Evolutionary conservation across 53 echinoderm and acorn worm genomes (phyloP), one percentile per base, ranked within the genome.

Genomic region (Holothuria leucospilota): DNA sequence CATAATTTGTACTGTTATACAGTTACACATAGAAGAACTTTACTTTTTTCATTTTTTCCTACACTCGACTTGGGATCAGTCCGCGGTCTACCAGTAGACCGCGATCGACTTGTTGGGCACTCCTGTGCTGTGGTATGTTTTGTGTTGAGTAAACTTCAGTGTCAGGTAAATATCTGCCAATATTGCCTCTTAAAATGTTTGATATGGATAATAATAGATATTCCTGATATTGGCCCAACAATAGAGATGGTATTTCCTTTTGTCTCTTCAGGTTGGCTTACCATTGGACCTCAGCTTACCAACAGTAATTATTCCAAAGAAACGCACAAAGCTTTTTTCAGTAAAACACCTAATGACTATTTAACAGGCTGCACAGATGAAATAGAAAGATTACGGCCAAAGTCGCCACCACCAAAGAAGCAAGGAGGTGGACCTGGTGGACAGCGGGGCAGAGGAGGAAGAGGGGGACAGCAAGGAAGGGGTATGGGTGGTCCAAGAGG

Each of bases 351-450:
- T 0, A 91, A 87, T 16, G 96, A 92, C 84, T 94, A 82, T 78
- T 86, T 97, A 20, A 93, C 97, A 12, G 97, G 97, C 18, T 97
- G 97, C 92, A 28, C 91, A 9, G 95, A 97, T n/a, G 97, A 97
- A 78, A 91, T 95, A 25, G 97, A 97, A 77, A 72, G 96, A 68
- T 90, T 96, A 38, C 85, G 96, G 41, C 96, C 96, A 20, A 96
- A 96, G 68, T 96, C 96, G 12, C 96, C 96, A 18, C 93, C 94
- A 65, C 88, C 91, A 23, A 96, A 96, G 89, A 92, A 88, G 86
- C 87, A 92, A 69, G 85, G 85, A 29, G 88, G 92, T 28, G 90
- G 90, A 0, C 87, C 69, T 53, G 93, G 93, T 38, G 83, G 83
- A 51, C 78, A 38, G 18, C 82, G 93, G 26, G 82, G 90, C 10